phyloP scores from a whole-genome alignment of 2,113 vertebrate species.

The Circaetus gallicus region DNA sequence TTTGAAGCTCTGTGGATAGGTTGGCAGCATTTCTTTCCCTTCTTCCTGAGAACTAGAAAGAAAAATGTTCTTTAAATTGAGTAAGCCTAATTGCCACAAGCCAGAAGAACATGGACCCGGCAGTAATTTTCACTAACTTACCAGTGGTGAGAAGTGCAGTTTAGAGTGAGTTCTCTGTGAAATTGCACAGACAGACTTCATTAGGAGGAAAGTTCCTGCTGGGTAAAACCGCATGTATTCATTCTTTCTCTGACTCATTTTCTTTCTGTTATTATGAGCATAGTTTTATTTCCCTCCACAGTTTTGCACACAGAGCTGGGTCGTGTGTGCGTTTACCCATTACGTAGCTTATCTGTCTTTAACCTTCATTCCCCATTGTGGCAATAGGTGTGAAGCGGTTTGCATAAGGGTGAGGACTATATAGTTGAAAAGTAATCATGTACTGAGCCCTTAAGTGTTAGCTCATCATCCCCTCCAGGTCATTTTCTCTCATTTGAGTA shows the following conservation, averaged over 20 bases:
- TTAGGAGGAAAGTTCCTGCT: background rate
- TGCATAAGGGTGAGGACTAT: background rate
- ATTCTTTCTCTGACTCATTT: background rate
- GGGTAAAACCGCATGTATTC: background rate
- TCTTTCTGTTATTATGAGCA: background rate
- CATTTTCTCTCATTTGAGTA: background rate
- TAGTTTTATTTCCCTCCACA: background rate
- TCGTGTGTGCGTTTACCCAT: background rate
- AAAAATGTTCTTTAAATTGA: conserved; percentile 3
- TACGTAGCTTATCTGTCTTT: fast-evolving
- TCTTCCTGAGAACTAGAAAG: background rate
- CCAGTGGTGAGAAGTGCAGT: background rate
- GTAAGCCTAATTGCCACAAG: background rate
- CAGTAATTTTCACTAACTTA: background rate
- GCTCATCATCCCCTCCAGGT: background rate
- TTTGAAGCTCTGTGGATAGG: background rate
- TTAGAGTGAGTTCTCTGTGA: background rate
- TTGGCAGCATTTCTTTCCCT: background rate
- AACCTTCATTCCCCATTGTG: fast-evolving
- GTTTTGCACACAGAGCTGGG: background rate
- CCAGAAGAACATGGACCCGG: background rate
- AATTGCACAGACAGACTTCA: background rate
- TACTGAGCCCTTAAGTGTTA: background rate
- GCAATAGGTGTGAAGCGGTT: background rate
- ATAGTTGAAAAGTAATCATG: background rate